These are phyloP conservation scores for Pristionchus fissidentatus DNA, from an alignment of 2,888 invertebrate genomes.

Conservation along the genomic window DNA sequence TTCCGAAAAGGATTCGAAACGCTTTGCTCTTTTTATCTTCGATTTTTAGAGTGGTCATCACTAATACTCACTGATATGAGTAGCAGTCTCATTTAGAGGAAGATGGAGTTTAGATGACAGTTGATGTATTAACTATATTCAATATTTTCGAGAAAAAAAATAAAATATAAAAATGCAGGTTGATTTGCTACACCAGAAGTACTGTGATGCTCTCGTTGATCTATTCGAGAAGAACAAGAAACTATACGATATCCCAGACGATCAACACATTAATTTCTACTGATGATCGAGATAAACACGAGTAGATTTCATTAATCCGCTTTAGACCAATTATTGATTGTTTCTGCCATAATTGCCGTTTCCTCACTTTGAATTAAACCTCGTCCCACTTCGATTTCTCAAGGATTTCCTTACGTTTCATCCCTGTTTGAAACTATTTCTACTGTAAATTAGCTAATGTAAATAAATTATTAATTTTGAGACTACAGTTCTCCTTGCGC, in stretches of 20 bases:
- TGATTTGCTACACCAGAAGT: slow-evolving; percentile 84
- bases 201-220: slow-evolving; percentile 83
- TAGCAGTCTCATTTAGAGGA: no score
- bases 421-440: not conserved
- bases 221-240: slow-evolving; percentile 88
- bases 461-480: slow-evolving; percentile 25
- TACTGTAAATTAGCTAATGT: no score
- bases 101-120: not conserved
- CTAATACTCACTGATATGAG: no score
- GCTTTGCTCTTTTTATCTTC: not conserved
- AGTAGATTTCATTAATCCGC: slow-evolving; percentile 50
- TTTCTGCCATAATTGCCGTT: slow-evolving; percentile 8
- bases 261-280: slow-evolving; percentile 60
- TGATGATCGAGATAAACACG: slow-evolving; percentile 42
- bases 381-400: slow-evolving; percentile 26
- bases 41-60: no score
- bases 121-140: not conserved
- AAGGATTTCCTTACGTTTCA: slow-evolving; percentile 18
- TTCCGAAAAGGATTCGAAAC: no score
- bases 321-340: slow-evolving; percentile 1
- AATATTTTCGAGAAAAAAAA: not conserved
- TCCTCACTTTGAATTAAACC: slow-evolving; percentile 9
- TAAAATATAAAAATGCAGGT: slow-evolving; percentile 83
- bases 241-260: slow-evolving; percentile 56
- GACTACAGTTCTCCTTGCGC: no score